phyloP scores from a whole-genome alignment of 2,113 vertebrate species.

The Pachypanchax playfairii region DNA sequence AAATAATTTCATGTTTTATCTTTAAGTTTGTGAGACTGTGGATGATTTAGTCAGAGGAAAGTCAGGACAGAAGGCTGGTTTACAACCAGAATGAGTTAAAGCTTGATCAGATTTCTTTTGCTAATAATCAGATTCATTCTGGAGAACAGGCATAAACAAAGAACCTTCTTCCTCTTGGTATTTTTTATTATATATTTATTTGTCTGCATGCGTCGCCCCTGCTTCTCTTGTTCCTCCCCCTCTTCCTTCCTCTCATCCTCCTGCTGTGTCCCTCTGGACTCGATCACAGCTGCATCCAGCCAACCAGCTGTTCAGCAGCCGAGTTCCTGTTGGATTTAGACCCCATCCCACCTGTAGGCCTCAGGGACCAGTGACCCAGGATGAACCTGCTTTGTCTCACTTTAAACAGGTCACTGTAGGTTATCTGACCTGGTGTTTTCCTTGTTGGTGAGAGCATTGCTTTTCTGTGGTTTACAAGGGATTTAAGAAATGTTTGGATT shows the following conservation, averaged over 20 bases:
- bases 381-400: conserved; percentile 8
- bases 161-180: conserved; percentile 18
- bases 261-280: conserved; percentile 35
- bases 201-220: conserved; percentile 3
- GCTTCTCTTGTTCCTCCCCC: conserved; percentile 18
- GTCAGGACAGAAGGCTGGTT: not conserved
- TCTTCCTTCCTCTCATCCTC: conserved; percentile 47
- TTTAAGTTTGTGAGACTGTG: not conserved
- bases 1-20: not conserved
- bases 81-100: not conserved
- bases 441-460: not conserved
- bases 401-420: conserved; percentile 1
- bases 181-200: not conserved
- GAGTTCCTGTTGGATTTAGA: conserved; percentile 12
- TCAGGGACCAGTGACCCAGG: conserved; percentile 24
- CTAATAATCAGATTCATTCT: not conserved
- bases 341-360: conserved; percentile 32
- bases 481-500: not conserved
- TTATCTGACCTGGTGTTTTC: conserved; percentile 12
- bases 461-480: conserved; percentile 8
- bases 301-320: conserved; percentile 59
- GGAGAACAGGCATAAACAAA: not conserved
- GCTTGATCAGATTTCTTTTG: not conserved
- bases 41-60: not conserved
- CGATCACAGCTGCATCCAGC: conserved; percentile 51